These are phyloP conservation scores for Galeopterus variegatus DNA, from an alignment of 2,113 vertebrate species.

Conservation along the genomic window DNA sequence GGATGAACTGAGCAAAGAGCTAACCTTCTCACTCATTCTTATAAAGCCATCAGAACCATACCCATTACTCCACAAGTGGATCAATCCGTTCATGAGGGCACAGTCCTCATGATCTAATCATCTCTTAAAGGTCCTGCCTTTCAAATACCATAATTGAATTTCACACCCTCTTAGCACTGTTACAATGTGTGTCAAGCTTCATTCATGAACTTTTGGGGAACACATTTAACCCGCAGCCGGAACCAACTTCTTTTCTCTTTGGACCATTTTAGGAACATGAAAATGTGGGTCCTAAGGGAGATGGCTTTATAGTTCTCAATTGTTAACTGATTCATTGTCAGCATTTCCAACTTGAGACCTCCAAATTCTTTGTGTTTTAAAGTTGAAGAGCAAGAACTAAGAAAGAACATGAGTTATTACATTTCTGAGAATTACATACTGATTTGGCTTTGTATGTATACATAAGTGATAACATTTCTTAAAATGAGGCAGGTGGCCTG, in stretches of 20 bases:
- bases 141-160: too few relatives aligned
- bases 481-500: background rate
- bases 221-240: too few relatives aligned
- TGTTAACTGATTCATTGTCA: conserved; percentile 30
- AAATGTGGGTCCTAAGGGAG: background rate
- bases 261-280: conserved; percentile 22
- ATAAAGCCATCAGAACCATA: too few relatives aligned
- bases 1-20: too few relatives aligned
- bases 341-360: conserved; percentile 14
- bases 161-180: too few relatives aligned
- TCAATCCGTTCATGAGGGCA: too few relatives aligned
- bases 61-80: too few relatives aligned
- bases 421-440: conserved; percentile 8
- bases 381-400: background rate
- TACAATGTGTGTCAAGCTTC: too few relatives aligned
- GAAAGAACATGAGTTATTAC: background rate
- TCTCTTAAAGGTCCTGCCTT: too few relatives aligned
- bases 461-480: conserved; percentile 4
- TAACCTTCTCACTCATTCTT: too few relatives aligned
- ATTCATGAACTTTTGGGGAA: too few relatives aligned
- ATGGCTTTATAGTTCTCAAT: background rate
- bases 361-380: background rate
- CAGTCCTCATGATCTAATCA: too few relatives aligned
- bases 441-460: background rate
- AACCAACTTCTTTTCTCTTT: background rate